Conservation (phyloP, 2,888 invertebrate species). For the Corythucha ciliata region DNA sequence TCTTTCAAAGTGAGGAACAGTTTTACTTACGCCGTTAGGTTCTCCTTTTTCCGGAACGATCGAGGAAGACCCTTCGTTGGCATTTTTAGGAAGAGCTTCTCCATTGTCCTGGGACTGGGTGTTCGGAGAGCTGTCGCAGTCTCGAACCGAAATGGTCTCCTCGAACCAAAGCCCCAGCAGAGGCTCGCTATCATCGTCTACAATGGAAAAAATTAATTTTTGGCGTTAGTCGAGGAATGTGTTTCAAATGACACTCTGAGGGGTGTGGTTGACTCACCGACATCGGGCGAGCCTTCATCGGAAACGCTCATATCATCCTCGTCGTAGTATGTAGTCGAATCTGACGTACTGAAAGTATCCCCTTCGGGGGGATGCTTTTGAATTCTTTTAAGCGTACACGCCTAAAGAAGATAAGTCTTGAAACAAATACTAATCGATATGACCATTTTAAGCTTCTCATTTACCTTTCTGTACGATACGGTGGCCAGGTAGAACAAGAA, state of each 20-base stretch:
- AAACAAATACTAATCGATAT: not conserved
- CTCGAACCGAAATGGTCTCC: slow-evolving; percentile 77
- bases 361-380: slow-evolving; percentile 76
- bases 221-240: not conserved
- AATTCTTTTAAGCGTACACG: slow-evolving; percentile 70
- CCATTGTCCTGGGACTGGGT: slow-evolving; percentile 27
- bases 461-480: slow-evolving; percentile 75
- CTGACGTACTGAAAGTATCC: slow-evolving; percentile 69
- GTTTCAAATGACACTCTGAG: too few relatives aligned
- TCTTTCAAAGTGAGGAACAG: slow-evolving; percentile 7
- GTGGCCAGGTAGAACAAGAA: slow-evolving; percentile 81
- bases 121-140: slow-evolving; percentile 38
- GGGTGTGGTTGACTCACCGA: slow-evolving; percentile 53
- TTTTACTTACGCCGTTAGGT: slow-evolving; percentile 54
- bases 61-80: slow-evolving; percentile 41
- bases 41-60: slow-evolving; percentile 69
- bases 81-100: slow-evolving; percentile 25
- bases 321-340: slow-evolving; percentile 93
- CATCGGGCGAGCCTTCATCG: slow-evolving; percentile 80
- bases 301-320: slow-evolving; percentile 82
- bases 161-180: slow-evolving; percentile 90
- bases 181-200: slow-evolving; percentile 71
- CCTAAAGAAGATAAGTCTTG: slow-evolving; percentile 41
- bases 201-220: slow-evolving; percentile 10
- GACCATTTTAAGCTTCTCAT: slow-evolving; percentile 3